phyloP scores from a whole-genome alignment of 2,888 invertebrate species.

The Epinotia nisella region DNA sequence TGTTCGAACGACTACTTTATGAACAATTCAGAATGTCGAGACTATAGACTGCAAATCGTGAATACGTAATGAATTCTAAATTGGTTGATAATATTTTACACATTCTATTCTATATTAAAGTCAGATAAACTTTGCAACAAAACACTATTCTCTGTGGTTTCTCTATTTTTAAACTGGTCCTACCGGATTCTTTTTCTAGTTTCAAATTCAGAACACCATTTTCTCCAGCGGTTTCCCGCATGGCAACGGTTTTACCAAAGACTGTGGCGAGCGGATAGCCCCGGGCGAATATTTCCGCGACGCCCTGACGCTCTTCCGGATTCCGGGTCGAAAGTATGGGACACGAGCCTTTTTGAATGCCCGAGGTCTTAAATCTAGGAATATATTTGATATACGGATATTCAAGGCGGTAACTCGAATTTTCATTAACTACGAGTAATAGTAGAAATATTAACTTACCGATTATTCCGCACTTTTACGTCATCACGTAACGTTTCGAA shows the following conservation, averaged over 20 bases:
- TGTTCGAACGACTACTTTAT: too few species aligned
- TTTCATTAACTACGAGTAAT: background rate
- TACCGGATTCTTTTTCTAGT: conserved; percentile 13
- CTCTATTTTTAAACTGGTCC: conserved; percentile 13
- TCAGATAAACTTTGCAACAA: background rate
- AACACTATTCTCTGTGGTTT: conserved; percentile 9
- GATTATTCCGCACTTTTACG: too few species aligned
- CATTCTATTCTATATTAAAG: background rate
- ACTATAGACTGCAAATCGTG: background rate
- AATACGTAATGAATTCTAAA: background rate
- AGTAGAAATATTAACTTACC: background rate
- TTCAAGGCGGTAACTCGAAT: background rate
- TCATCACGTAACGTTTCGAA: too few species aligned
- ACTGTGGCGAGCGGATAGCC: conserved; percentile 57
- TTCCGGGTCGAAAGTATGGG: conserved; percentile 35
- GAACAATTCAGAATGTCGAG: background rate
- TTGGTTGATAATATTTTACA: background rate
- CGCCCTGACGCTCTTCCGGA: conserved; percentile 50
- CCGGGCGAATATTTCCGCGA: conserved; percentile 51
- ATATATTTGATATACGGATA: conserved; percentile 19
- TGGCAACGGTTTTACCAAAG: conserved; percentile 50
- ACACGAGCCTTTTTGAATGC: conserved; percentile 29
- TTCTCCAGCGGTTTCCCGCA: conserved; percentile 30
- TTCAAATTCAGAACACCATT: conserved; percentile 36
- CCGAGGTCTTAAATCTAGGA: conserved; percentile 17